Evolutionary conservation across 2,888 invertebrate genomes (phyloP).

Genomic region (Ophraella communa): DNA sequence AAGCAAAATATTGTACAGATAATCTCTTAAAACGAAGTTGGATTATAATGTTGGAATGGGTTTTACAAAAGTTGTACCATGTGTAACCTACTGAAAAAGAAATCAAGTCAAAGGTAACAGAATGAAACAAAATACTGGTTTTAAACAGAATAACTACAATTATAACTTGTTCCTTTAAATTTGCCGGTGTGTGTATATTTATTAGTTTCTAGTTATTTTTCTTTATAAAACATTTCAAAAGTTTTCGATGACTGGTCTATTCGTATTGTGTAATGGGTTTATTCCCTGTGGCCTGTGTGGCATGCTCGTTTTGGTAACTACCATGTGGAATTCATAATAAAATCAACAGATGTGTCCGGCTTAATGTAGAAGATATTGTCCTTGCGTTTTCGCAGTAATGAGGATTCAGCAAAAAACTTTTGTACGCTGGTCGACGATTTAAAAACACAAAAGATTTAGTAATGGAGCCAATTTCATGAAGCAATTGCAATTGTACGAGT

Average conservation of each 20-base stretch:
- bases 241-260: background rate
- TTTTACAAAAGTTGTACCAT: too few relatives aligned
- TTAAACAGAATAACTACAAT: too few relatives aligned
- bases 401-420: slow-evolving; percentile 5
- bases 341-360: slow-evolving; percentile 22
- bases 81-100: too few relatives aligned
- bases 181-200: background rate
- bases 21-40: too few relatives aligned
- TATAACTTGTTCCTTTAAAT: too few relatives aligned
- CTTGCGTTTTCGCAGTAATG: slow-evolving; percentile 5
- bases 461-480: too few relatives aligned
- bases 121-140: too few relatives aligned
- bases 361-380: slow-evolving; percentile 20
- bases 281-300: slow-evolving; percentile 6
- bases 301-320: slow-evolving; percentile 6
- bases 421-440: background rate
- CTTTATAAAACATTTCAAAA: background rate
- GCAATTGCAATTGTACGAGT: too few relatives aligned
- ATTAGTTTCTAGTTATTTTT: background rate
- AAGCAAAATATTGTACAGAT: too few relatives aligned
- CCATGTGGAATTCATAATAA: slow-evolving; percentile 19
- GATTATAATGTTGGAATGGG: too few relatives aligned
- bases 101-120: too few relatives aligned
- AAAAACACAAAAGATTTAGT: too few relatives aligned
- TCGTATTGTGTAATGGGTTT: background rate